Evolutionary conservation across 2,797 vertebrate species (phyloP).

Genomic region (Ceryle rudis): DNA sequence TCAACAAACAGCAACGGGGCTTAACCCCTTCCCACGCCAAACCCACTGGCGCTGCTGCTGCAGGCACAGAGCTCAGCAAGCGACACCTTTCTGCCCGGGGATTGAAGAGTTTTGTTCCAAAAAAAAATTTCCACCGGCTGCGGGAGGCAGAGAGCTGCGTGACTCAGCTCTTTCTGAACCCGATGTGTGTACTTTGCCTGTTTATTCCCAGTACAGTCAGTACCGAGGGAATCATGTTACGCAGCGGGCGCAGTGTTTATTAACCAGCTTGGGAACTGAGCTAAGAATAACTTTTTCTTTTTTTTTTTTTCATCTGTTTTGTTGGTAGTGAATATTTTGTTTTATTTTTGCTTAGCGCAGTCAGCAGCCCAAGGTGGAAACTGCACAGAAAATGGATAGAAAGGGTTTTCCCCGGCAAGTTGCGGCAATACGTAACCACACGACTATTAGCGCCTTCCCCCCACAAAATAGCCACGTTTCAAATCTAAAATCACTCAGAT

Average conservation of each 20-base stretch:
- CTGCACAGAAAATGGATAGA: not conserved
- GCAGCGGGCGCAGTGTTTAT: conserved; percentile 40
- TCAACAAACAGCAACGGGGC: not conserved
- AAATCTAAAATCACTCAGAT: not conserved
- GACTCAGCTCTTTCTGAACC: conserved; percentile 73
- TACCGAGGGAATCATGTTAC: conserved; percentile 59
- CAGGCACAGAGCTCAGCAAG: not conserved
- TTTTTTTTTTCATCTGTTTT: not conserved
- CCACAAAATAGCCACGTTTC: not conserved
- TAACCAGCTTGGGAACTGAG: conserved; percentile 18
- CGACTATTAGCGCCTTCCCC: not conserved
- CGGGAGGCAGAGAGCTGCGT: conserved; percentile 18
- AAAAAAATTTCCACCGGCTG: not conserved
- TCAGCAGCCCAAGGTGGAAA: conserved; percentile 6
- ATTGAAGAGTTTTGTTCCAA: not conserved
- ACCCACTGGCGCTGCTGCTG: not conserved
- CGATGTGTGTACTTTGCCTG: conserved; percentile 41
- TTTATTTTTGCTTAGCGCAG: not conserved
- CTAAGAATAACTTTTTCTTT: conserved; percentile 67
- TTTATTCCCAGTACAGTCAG: conserved; percentile 67
- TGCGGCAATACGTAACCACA: not conserved
- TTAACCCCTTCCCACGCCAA: not conserved
- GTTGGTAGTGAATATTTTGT: not conserved
- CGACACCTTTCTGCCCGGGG: not conserved
- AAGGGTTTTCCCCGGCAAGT: conserved; percentile 9